Evolutionary conservation across 2,113 vertebrate genomes (phyloP), one percentile per base, ranked within the genome.

Genomic region (Callipepla squamata): DNA sequence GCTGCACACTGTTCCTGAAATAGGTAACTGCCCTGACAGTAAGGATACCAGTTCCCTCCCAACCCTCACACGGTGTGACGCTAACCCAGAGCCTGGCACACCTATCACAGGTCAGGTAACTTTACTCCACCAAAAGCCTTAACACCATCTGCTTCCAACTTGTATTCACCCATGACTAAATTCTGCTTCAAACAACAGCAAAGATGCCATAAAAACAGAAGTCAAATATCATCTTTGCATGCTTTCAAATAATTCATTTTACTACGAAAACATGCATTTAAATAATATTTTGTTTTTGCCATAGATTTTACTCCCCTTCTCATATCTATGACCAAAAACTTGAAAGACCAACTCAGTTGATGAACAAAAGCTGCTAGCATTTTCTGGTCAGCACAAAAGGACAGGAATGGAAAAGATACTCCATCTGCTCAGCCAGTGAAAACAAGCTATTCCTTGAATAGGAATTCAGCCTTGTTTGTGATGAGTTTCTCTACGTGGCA

Each of bases 381-480:
- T 65, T 69, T 62, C 23, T 73, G 58, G 21, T 8, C 50, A 85
- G 21, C 7, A 75, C 4, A 65, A 61, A 70, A 38, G 14, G 18
- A 81, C 13, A 7, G 28, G 17, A 79, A 83, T 65, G 20, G 17
- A 90, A 67, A 89, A 21, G 23, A 13, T 61, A 91, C 61, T 69
- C 72, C 9, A 91, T 32, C 53, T 63, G 21, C 36, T 40, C 2
- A 47, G 38, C 8, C 45, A 82, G 59, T 58, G 62, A 76, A 89
- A 90, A 68, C 16, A 62, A 90, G 53, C 32, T 42, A n/a, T 30
- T 19, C 32, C 32, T 62, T 80, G 32, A 44, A 38, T 36, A 59
- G 70, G 17, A 86, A 85, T 69, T 75, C n/a, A 67, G 32, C 69
- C 45, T 70, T 57, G 21, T 55, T 81, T 87, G 25, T 77, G 53